phyloP scores from a whole-genome alignment of 2,113 vertebrate species.

The Nestor notabilis region DNA sequence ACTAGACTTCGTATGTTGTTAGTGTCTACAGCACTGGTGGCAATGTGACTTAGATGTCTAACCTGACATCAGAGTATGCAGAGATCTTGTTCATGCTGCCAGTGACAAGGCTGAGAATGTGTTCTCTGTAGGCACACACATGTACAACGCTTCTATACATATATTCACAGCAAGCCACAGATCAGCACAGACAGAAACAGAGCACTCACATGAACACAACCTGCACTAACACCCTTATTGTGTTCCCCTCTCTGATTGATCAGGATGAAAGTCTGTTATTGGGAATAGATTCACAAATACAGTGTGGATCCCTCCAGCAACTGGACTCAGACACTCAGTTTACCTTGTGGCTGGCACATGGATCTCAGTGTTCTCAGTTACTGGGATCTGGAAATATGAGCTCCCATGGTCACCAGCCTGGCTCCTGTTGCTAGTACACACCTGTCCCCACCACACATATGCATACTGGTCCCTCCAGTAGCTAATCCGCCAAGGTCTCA shows the following conservation, averaged over 20 bases:
- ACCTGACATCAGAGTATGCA: background rate
- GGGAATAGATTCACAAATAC: background rate
- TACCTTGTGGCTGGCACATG: background rate
- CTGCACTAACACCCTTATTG: background rate
- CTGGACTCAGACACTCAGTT: background rate
- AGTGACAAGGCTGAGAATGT: background rate
- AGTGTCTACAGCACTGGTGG: background rate
- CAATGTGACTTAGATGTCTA: background rate
- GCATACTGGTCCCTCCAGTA: background rate
- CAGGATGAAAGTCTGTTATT: background rate
- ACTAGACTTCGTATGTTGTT: background rate
- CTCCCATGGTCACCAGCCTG: background rate
- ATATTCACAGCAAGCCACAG: background rate
- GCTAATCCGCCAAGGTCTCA: background rate
- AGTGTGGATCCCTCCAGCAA: background rate
- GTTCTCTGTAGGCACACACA: background rate
- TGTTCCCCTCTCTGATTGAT: background rate
- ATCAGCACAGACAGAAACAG: background rate
- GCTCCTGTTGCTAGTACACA: background rate
- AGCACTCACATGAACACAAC: too few relatives aligned
- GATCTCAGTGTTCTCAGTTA: background rate
- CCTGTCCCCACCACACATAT: too few relatives aligned
- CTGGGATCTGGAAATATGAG: background rate
- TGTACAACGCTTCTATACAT: background rate
- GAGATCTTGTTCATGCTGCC: background rate